Conservation (phyloP, 2,888 invertebrate species). For the Drosophila kuntzei region DNA sequence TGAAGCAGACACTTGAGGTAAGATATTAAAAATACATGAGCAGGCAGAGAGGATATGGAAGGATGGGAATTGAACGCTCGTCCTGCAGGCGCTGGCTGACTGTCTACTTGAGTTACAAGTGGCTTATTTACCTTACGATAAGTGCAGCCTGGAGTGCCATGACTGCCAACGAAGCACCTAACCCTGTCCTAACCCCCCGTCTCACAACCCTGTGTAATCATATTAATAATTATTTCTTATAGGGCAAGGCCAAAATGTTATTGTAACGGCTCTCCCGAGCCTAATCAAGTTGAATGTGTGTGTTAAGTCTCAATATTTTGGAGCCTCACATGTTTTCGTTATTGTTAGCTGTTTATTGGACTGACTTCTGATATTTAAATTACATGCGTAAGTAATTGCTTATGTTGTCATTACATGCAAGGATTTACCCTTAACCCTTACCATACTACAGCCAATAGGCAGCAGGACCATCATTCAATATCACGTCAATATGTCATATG, state of each 20-base stretch:
- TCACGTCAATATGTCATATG: constrained; percentile 50
- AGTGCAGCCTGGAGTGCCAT: constrained; percentile 78
- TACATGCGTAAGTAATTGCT: constrained; percentile 79
- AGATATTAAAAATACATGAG: constrained; percentile 81
- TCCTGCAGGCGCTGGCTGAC: constrained; percentile 37
- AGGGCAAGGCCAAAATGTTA: constrained; percentile 52
- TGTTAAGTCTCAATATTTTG: constrained; percentile 30
- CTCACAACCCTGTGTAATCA: constrained; percentile 57
- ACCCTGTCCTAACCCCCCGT: constrained; percentile 1
- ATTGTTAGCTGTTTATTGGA: constrained; percentile 40
- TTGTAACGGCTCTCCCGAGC: constrained; percentile 68
- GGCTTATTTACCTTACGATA: constrained; percentile 81
- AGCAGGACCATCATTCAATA: constrained; percentile 56
- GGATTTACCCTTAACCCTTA: constrained; percentile 32
- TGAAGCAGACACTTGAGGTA: constrained; percentile 76
- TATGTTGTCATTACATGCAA: constrained; percentile 76
- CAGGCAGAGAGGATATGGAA: constrained; percentile 32
- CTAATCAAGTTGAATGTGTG: constrained; percentile 65
- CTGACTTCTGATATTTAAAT: constrained; percentile 67
- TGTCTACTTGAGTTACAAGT: constrained; percentile 77
- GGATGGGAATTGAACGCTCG: constrained; percentile 16
- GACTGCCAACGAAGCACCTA: constrained; percentile 58
- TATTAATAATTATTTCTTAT: constrained; percentile 78
- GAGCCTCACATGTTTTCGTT: constrained; percentile 18
- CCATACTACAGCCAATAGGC: background rate